Base-by-base conservation (phyloP, 30 jellyfish, hydroid and myxozoan species). In the Clytia hemisphaerica region DNA sequence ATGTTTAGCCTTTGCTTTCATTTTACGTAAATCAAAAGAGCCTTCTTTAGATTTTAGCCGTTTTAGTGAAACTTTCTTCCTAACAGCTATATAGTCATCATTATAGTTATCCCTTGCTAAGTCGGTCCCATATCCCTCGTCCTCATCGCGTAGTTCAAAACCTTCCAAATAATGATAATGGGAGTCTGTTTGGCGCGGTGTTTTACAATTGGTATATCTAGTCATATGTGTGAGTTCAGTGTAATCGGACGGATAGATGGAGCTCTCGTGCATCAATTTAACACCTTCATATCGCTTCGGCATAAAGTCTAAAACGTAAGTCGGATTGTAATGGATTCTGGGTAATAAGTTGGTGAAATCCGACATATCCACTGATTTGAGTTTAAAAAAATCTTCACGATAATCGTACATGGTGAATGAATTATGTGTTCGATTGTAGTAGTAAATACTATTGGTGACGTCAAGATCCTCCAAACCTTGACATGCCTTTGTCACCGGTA, bases 201-300 rank as follows among this genome's bases (percentile, higher is more conserved):
- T 45, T 9, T 78, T 82, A 49, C 96, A 87, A 51, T 65, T 73
- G 7, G 59, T 48, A 14, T 51, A 30, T 12, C 74, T 61, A 18
- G 53, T 61, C 94, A 79, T 78, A 61, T 79, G 93, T n/a, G 87
- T 63, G 24, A 78, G 53, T 40, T 79, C 94, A 15, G 96, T 87
- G 30, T 63, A 59, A 50, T 87, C 96, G 45, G 72, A 73, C 61
- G 96, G 96, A 66, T 46, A 87, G n/a, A 87, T 80, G 2, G 96
- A 85, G 26, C 87, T 87, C 34, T 87, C 96, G 61, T 87, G 96
- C 15, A 87, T 62, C 19, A 87, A 79, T 9, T 72, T 54, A 19
- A 87, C 96, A 2, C 96, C 96, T 62, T 87, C 94, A 78, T 87
- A 87, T 24, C 96, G 86, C 47, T 67, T 75, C 2, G 88, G 94